These are phyloP conservation scores for Diarsia rubi DNA, from an alignment of 2,888 invertebrate species.

Conservation along the genomic window DNA sequence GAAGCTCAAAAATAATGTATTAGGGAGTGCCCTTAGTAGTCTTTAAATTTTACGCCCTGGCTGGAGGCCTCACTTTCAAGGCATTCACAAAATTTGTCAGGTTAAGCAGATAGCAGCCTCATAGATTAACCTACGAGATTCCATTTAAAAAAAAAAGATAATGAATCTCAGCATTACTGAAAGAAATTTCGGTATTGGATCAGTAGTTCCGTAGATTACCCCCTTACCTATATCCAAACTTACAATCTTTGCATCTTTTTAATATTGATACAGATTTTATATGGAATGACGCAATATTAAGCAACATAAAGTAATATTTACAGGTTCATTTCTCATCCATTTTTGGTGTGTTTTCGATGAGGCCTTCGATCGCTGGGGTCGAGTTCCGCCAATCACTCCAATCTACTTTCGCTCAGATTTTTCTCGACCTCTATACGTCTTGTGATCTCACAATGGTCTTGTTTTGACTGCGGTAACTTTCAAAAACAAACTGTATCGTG, in stretches of 20 bases:
- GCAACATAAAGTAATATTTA: constrained; percentile 52
- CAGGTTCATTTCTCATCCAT: constrained; percentile 80
- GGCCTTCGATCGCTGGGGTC: constrained; percentile 80
- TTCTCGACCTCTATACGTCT: constrained; percentile 81
- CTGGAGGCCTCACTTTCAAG: too few species aligned
- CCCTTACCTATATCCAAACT: neutral
- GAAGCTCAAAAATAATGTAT: too few species aligned
- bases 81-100: too few species aligned
- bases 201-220: neutral
- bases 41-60: too few species aligned
- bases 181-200: neutral
- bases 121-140: too few species aligned
- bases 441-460: constrained; percentile 75
- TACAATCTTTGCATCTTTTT: neutral
- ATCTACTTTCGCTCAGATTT: constrained; percentile 86
- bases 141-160: too few species aligned
- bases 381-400: constrained; percentile 84
- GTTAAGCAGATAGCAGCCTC: too few species aligned
- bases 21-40: too few species aligned
- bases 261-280: constrained; percentile 19
- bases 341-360: constrained; percentile 81
- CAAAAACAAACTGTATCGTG: constrained; percentile 76
- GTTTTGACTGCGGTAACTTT: constrained; percentile 76
- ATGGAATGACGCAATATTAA: constrained; percentile 68
- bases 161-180: too few species aligned